Percentiles rank a stretch among this genome's conserved stretches.
Evolutionary conservation across 2,797 vertebrate genomes (phyloP).

Genomic region (Chelidonichthys spinosus): DNA sequence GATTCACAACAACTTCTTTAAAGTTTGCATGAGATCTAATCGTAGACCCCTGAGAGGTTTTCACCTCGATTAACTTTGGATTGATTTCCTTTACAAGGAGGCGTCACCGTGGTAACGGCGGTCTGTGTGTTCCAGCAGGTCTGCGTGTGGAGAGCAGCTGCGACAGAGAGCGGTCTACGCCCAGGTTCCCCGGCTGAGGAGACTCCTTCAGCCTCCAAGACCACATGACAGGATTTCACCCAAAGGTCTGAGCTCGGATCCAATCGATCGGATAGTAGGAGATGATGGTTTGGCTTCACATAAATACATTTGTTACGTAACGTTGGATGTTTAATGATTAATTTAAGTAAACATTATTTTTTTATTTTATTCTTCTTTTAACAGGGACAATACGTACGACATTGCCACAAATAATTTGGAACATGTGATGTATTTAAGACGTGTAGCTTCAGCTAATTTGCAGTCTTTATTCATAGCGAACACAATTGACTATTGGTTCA

Average conservation of each 20-base stretch:
- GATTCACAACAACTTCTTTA: not conserved
- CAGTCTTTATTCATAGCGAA: no score
- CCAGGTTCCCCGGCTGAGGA: conserved; percentile 44
- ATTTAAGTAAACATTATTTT: no score
- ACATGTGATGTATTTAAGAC: no score
- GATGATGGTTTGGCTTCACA: no score
- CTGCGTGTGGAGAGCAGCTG: conserved; percentile 19
- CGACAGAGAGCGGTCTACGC: conserved; percentile 25
- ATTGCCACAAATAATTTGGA: no score
- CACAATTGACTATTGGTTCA: no score
- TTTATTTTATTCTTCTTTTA: no score
- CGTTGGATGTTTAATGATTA: no score
- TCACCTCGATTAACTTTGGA: conserved; percentile 39
- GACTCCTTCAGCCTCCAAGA: not conserved
- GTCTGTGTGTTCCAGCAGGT: conserved; percentile 41
- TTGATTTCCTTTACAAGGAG: conserved; percentile 32
- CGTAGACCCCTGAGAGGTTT: not conserved
- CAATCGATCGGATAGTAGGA: no score
- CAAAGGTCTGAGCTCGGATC: no score
- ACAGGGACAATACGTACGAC: no score
- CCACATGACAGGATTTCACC: not conserved
- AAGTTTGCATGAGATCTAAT: conserved; percentile 7
- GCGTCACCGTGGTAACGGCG: conserved; percentile 28
- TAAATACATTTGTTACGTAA: not conserved
- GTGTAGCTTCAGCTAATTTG: no score